A percentile compares a stretch with the other conserved stretches of the same genome.
Conservation (phyloP, 2,888 invertebrate species). For the Tortrix viridana region DNA sequence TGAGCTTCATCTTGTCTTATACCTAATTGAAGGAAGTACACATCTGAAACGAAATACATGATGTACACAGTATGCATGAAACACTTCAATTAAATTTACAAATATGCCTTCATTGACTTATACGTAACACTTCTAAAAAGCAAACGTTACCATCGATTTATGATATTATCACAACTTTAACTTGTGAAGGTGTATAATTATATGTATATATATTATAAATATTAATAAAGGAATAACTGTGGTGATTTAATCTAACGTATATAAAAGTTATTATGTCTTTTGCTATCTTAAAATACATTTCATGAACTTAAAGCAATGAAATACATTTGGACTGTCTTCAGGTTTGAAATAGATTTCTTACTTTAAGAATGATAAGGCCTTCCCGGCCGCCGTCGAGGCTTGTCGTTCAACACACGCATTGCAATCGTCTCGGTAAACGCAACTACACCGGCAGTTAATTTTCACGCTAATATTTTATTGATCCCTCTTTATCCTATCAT, state of each 20-base stretch:
- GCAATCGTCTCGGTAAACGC: slow-evolving; percentile 40
- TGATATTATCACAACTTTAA: slow-evolving; percentile 69
- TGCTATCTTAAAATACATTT: slow-evolving; percentile 56
- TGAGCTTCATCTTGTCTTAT: slow-evolving; percentile 37
- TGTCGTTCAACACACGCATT: slow-evolving; percentile 30
- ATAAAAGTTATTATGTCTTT: slow-evolving; percentile 67
- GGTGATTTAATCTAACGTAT: slow-evolving; percentile 62
- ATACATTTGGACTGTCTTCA: slow-evolving; percentile 69
- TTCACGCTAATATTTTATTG: slow-evolving; percentile 61
- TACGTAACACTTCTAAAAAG: slow-evolving; percentile 44
- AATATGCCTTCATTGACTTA: slow-evolving; percentile 26
- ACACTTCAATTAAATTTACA: slow-evolving; percentile 24
- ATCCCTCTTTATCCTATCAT: slow-evolving; percentile 76
- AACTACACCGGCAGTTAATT: slow-evolving; percentile 52
- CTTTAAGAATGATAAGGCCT: slow-evolving; percentile 42
- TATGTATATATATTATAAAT: slow-evolving; percentile 27
- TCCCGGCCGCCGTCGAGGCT: slow-evolving; percentile 5
- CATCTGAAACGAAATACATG: slow-evolving; percentile 19
- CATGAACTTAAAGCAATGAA: slow-evolving; percentile 60
- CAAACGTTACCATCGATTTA: slow-evolving; percentile 47
- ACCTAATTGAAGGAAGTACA: slow-evolving; percentile 16
- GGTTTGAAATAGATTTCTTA: slow-evolving; percentile 78
- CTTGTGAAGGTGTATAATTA: slow-evolving; percentile 56
- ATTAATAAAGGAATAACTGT: slow-evolving; percentile 57
- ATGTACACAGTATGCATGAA: slow-evolving; percentile 22